Evolutionary conservation across 2,797 vertebrate species (phyloP), one percentile per base, ranked within the genome.

Genomic region (Centroberyx gerrardi): DNA sequence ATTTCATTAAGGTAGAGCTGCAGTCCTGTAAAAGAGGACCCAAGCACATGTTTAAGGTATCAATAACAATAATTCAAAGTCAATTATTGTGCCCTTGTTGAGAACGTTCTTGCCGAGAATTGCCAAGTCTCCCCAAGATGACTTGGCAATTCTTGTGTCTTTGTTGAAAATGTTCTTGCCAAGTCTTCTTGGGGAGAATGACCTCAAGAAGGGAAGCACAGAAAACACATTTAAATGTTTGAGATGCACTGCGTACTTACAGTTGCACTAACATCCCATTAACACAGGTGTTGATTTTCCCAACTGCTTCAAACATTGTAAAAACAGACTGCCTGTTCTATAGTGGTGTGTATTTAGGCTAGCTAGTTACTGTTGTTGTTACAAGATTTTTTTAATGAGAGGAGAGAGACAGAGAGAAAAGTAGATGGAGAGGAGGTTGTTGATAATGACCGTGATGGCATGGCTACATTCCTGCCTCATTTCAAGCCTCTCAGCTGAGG

Each of bases 11-110:
- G 49, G 55, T 59, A 61, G 18, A 74, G 54, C 22, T 48, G 60
- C 42, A 44, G 58, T 56, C 68, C 72, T 27, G 46, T 72, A 74
- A 78, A 80, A 48, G 12, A 54, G 4, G 10, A 28, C n/a, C 52
- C 10, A 54, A 13, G 8, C 22, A n/a, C 10, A 28, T n/a, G 42
- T 44, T 44, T 51, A 60, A 65, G 59, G 46, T 40, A 63, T 62
- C 18, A 36, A 28, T n/a, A 66, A 51, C 38, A 69, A 74, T 55
- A 68, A 63, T 76, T 75, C 13, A 42, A n/a, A 62, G 38, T 49
- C 3, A 62, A 68, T 72, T 71, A 46, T 63, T 54, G 83, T 38
- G 8, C 2, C 12, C 17, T 78, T 64, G 75, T 74, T 73, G 80
- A 79, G 68, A 77, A 68, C 13, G 42, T 76, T 52, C 40, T 63